Conservation (phyloP, 2,888 invertebrate genomes). For the Mythimna lalbum region DNA sequence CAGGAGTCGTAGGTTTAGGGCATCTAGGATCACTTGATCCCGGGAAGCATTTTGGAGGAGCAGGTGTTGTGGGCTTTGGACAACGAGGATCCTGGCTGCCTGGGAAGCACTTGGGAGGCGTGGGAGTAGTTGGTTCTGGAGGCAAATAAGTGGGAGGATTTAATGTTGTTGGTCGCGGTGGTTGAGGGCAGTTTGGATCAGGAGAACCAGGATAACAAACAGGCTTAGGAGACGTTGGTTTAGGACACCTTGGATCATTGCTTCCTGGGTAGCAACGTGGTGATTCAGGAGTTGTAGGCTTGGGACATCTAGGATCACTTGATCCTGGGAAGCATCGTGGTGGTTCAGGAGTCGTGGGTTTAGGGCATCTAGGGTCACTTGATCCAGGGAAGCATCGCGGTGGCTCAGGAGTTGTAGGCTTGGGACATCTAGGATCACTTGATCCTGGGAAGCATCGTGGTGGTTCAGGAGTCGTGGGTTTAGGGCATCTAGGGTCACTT, state of each 20-base stretch:
- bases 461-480: slow-evolving; percentile 69
- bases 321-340: slow-evolving; percentile 56
- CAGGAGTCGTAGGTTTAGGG: slow-evolving; percentile 7
- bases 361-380: slow-evolving; percentile 55
- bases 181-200: background rate
- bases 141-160: no score
- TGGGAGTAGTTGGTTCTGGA: slow-evolving; percentile 67
- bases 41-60: slow-evolving; percentile 66
- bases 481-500: slow-evolving; percentile 58
- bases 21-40: slow-evolving; percentile 72
- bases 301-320: slow-evolving; percentile 55
- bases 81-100: slow-evolving; percentile 63
- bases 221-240: slow-evolving; percentile 38
- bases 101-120: slow-evolving; percentile 68
- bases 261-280: background rate
- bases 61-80: slow-evolving; percentile 66
- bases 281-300: background rate
- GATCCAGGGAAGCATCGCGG: background rate
- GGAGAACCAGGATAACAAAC: slow-evolving; percentile 64
- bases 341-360: slow-evolving; percentile 34
- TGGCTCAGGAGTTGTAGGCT: background rate
- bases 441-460: slow-evolving; percentile 56
- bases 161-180: background rate
- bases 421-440: slow-evolving; percentile 55
- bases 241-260: slow-evolving; percentile 54